These are phyloP conservation scores for Cantharis nigra DNA, from an alignment of 2,888 invertebrate species.

Conservation along the genomic window DNA sequence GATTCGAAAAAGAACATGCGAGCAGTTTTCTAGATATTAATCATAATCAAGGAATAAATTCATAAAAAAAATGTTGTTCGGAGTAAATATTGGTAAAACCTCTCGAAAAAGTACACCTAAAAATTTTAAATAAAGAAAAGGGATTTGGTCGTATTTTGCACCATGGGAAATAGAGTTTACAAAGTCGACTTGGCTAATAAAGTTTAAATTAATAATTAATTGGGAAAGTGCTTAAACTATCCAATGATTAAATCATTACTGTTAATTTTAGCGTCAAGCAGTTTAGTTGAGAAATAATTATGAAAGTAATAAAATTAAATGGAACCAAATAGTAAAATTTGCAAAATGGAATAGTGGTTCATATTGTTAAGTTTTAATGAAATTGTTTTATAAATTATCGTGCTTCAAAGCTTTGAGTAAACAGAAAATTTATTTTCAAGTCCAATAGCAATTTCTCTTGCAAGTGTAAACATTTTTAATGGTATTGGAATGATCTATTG, in stretches of 20 bases:
- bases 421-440: slow-evolving; percentile 4
- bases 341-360: background rate
- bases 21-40: background rate
- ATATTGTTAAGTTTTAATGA: slow-evolving; percentile 5
- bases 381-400: background rate
- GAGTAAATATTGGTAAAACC: background rate
- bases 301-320: background rate
- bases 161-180: background rate
- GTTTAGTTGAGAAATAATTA: background rate
- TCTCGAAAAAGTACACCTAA: background rate
- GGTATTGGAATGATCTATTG: slow-evolving; percentile 16
- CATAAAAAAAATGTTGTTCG: background rate
- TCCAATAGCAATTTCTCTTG: slow-evolving; percentile 6
- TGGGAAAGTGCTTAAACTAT: background rate
- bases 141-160: background rate
- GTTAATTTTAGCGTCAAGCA: background rate
- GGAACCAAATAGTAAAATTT: background rate
- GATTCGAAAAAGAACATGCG: background rate
- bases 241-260: background rate
- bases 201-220: background rate
- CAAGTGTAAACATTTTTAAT: slow-evolving; percentile 16
- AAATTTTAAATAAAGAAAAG: background rate
- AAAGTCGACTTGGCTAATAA: background rate
- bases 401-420: background rate
- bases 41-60: background rate